These are phyloP conservation scores for Thunnus thynnus DNA, from an alignment of 2,113 vertebrate genomes.

Conservation along the genomic window DNA sequence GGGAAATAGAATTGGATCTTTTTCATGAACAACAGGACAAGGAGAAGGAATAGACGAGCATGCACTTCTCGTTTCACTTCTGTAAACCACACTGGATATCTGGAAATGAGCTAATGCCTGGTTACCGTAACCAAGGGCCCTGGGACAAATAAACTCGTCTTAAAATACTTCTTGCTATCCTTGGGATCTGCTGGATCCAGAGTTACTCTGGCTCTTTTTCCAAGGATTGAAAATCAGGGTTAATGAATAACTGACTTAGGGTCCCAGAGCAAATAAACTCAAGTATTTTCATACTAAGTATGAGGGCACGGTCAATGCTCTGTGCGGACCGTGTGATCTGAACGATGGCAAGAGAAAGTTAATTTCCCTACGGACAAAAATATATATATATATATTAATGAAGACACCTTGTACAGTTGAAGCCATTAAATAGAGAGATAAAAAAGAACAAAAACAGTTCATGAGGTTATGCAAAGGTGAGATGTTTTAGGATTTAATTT, in stretches of 20 bases:
- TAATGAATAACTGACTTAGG: slow-evolving; percentile 66
- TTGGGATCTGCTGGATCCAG: slow-evolving; percentile 11
- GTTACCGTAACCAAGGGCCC: slow-evolving; percentile 62
- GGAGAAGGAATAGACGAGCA: slow-evolving; percentile 32
- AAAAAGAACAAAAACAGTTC: neutral
- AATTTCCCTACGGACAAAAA: slow-evolving; percentile 30
- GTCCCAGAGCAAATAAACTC: slow-evolving; percentile 59
- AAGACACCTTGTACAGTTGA: neutral
- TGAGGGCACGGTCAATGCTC: slow-evolving; percentile 7
- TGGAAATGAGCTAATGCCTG: slow-evolving; percentile 61
- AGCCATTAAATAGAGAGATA: neutral
- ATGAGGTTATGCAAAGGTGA: no score
- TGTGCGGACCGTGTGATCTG: slow-evolving; percentile 17
- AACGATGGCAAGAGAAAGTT: slow-evolving; percentile 13
- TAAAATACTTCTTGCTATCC: slow-evolving; percentile 38
- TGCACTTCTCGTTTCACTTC: slow-evolving; percentile 79
- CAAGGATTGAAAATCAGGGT: slow-evolving; percentile 40
- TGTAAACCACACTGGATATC: slow-evolving; percentile 52
- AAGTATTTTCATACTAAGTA: slow-evolving; percentile 35
- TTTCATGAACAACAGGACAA: slow-evolving; percentile 38
- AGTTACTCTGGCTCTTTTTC: slow-evolving; percentile 11
- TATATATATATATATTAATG: neutral
- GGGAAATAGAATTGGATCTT: slow-evolving; percentile 22
- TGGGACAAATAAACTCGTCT: slow-evolving; percentile 61
- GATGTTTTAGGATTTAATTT: no score